Evolutionary conservation across 2,113 vertebrate genomes (phyloP).

Genomic region (Acrocephalus kingi): DNA sequence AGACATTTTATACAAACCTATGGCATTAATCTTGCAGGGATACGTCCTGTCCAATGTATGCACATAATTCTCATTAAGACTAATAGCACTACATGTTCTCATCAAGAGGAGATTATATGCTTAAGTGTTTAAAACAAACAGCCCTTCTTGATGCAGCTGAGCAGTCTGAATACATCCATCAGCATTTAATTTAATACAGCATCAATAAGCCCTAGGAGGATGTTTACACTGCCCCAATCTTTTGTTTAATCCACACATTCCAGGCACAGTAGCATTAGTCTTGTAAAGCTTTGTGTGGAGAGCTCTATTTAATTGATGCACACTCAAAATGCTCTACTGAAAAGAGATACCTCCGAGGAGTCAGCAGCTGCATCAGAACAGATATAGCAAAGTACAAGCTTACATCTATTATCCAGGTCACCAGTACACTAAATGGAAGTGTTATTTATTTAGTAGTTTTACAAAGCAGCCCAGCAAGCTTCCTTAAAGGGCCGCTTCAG

Average conservation of each 20-base stretch:
- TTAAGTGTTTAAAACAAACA: constrained; percentile 66
- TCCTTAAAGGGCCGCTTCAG: constrained; percentile 25
- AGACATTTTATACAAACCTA: constrained; percentile 45
- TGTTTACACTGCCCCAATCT: constrained; percentile 59
- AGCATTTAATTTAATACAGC: constrained; percentile 63
- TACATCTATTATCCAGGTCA: constrained; percentile 49
- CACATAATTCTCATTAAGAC: constrained; percentile 55
- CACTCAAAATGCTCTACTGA: constrained; percentile 42
- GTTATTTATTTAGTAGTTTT: constrained; percentile 41
- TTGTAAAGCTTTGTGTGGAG: constrained; percentile 57
- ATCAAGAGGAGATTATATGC: constrained; percentile 60
- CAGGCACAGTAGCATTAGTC: constrained; percentile 40
- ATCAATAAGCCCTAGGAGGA: constrained; percentile 61
- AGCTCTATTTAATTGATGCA: constrained; percentile 57
- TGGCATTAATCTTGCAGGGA: constrained; percentile 2
- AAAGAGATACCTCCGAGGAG: constrained; percentile 54
- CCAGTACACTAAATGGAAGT: constrained; percentile 32
- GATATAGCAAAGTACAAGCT: constrained; percentile 15
- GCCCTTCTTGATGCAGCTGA: constrained; percentile 60
- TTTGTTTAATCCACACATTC: constrained; percentile 66
- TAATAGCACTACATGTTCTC: constrained; percentile 39
- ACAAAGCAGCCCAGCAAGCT: constrained; percentile 13
- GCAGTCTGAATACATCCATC: constrained; percentile 58
- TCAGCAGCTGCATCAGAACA: constrained; percentile 48
- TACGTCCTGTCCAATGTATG: constrained; percentile 11